These are phyloP conservation scores for Pecten maximus DNA, from an alignment of 2,888 invertebrate genomes.

Conservation along the genomic window DNA sequence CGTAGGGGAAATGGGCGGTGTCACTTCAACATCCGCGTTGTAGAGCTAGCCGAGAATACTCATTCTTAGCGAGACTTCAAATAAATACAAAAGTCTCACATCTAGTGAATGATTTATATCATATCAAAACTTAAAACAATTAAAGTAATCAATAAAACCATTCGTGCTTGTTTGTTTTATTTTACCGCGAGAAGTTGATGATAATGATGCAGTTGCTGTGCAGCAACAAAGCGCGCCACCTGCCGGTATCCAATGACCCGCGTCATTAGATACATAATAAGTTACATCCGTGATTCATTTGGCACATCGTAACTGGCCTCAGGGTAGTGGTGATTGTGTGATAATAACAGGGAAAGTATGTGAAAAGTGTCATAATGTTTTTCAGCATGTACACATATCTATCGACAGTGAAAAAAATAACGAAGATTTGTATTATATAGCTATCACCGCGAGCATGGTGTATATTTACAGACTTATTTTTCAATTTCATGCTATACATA, in stretches of 20 bases:
- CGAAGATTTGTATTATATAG: too few species aligned
- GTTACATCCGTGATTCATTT: neutral
- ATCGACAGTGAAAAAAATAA: too few species aligned
- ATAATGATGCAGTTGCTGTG: slow-evolving; percentile 25
- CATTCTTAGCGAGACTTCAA: neutral
- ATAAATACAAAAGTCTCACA: neutral
- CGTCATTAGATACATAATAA: slow-evolving; percentile 6
- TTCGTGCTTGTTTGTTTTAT: neutral
- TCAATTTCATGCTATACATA: too few species aligned
- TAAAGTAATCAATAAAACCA: neutral
- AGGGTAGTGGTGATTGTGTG: too few species aligned
- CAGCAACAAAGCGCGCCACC: slow-evolving; percentile 24
- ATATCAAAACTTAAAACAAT: neutral
- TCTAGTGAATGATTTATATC: neutral
- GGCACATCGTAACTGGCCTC: neutral
- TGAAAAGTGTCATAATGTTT: neutral
- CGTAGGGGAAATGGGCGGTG: slow-evolving; percentile 25
- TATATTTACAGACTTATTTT: too few species aligned
- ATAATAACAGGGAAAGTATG: neutral
- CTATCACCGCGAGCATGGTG: too few species aligned
- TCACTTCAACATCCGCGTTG: slow-evolving; percentile 30
- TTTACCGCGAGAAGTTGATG: neutral
- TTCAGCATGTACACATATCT: too few species aligned
- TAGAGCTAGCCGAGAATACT: neutral
- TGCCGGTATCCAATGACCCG: neutral